These are phyloP conservation scores for Cynopterus brachyotis DNA, from an alignment of 2,113 vertebrate genomes.

Conservation along the genomic window DNA sequence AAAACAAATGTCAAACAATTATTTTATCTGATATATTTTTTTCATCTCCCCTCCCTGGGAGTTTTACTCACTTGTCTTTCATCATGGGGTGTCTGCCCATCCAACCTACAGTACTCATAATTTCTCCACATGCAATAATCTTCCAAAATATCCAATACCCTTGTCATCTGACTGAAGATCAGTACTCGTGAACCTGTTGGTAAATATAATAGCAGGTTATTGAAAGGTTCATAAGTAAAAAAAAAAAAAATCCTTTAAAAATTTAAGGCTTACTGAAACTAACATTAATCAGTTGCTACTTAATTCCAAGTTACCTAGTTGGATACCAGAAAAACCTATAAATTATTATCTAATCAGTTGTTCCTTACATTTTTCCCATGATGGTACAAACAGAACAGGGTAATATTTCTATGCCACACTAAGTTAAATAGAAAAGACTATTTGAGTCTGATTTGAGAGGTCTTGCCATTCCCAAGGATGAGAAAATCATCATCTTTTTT, in stretches of 20 bases:
- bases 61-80: constrained; percentile 92
- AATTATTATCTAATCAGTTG: neutral
- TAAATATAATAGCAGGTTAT: neutral
- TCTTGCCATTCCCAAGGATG: neutral
- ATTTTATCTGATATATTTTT: neutral
- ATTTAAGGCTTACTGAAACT: neutral
- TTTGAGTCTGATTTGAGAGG: neutral
- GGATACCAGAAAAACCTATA: neutral
- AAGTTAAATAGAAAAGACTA: neutral
- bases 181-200: constrained; percentile 93
- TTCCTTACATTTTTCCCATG: neutral
- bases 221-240: neutral
- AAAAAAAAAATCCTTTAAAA: constrained; percentile 1
- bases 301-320: constrained; percentile 3
- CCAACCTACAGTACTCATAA: constrained; percentile 95
- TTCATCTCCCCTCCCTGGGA: neutral
- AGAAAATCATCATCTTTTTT: neutral
- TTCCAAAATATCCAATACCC: constrained; percentile 97
- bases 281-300: neutral
- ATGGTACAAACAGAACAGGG: neutral
- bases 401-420: neutral
- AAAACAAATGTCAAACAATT: neutral
- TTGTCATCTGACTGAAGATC: constrained; percentile 99
- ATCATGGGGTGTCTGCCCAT: constrained; percentile 97
- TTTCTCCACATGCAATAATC: constrained; percentile 99